phyloP scores from a whole-genome alignment of 2,888 invertebrate species.

The Cataglyphis albicans region DNA sequence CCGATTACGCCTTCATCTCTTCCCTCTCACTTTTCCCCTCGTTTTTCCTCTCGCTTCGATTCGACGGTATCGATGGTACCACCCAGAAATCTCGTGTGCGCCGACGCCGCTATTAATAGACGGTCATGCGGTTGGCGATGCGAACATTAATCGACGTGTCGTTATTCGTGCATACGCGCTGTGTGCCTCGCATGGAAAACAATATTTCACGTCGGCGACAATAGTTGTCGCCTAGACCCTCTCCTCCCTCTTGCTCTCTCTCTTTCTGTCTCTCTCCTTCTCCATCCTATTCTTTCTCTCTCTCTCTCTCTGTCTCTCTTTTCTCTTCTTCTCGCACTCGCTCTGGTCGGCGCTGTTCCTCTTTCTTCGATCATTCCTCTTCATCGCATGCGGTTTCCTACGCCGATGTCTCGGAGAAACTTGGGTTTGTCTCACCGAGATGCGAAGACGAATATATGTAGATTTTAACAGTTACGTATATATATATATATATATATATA shows the following conservation, averaged over 20 bases:
- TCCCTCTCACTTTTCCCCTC: not conserved
- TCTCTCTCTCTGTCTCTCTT: slow-evolving; percentile 9
- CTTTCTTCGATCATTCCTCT: slow-evolving; percentile 46
- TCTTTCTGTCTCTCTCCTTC: slow-evolving; percentile 28
- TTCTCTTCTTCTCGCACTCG: slow-evolving; percentile 16
- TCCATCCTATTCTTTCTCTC: not conserved
- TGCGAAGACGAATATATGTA: slow-evolving; percentile 57
- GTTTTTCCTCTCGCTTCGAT: not conserved
- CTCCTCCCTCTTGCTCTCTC: slow-evolving; percentile 41
- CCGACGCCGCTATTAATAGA: slow-evolving; percentile 79
- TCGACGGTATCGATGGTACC: slow-evolving; percentile 53
- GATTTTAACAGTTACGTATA: slow-evolving; percentile 60
- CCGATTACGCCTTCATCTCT: not conserved
- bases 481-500: too few relatives aligned
- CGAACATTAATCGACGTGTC: slow-evolving; percentile 81
- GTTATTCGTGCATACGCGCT: slow-evolving; percentile 80
- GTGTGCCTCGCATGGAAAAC: slow-evolving; percentile 82
- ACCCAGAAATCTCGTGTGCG: slow-evolving; percentile 71
- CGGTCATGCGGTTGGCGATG: slow-evolving; percentile 76
- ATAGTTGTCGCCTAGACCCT: slow-evolving; percentile 72
- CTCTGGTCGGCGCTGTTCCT: slow-evolving; percentile 28
- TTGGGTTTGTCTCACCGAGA: slow-evolving; percentile 52
- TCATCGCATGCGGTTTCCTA: slow-evolving; percentile 29
- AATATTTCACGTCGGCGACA: slow-evolving; percentile 80
- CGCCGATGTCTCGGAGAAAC: slow-evolving; percentile 55